phyloP scores from a whole-genome alignment of 1,140 invertebrate genomes.

The Drosophila orosa region DNA sequence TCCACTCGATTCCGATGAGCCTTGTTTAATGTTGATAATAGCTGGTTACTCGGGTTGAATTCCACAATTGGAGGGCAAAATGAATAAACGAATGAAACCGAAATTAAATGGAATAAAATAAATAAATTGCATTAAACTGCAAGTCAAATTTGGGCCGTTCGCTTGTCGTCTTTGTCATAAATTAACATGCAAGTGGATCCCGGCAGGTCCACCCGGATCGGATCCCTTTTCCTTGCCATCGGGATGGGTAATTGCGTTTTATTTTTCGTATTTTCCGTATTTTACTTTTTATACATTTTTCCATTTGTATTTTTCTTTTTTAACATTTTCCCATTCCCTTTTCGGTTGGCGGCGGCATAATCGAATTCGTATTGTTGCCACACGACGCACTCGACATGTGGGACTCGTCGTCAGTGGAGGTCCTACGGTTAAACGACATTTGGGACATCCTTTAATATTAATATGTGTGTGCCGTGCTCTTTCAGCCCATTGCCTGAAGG shows the following conservation, averaged over 20 bases:
- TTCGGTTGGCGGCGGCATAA: conserved; percentile 42
- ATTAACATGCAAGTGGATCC: conserved; percentile 71
- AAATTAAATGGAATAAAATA: conserved; percentile 54
- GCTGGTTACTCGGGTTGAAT: conserved; percentile 10
- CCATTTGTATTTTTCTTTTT: conserved; percentile 9
- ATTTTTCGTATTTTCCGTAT: conserved; percentile 14
- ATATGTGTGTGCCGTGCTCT: conserved; percentile 16
- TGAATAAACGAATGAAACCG: conserved; percentile 16
- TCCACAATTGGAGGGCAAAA: conserved; percentile 5
- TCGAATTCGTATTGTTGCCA: conserved; percentile 61
- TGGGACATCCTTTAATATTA: conserved; percentile 36
- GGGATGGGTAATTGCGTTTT: conserved; percentile 71
- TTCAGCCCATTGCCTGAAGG: conserved; percentile 86
- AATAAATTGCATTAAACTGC: conserved; percentile 73
- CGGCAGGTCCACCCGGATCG: conserved; percentile 27
- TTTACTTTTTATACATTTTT: conserved; percentile 14
- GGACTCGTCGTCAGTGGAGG: conserved; percentile 12
- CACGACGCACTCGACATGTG: conserved; percentile 26
- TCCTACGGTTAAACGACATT: conserved; percentile 50
- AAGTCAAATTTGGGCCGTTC: conserved; percentile 40
- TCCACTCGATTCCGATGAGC: conserved; percentile 9
- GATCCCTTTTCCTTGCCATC: conserved; percentile 31
- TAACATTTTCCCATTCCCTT: conserved; percentile 20
- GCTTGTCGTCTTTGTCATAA: conserved; percentile 60
- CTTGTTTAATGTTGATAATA: conserved; percentile 42